Evolutionary conservation across 92 coral and sea anemone species (phyloP).

Genomic region (Actinernus sp.): DNA sequence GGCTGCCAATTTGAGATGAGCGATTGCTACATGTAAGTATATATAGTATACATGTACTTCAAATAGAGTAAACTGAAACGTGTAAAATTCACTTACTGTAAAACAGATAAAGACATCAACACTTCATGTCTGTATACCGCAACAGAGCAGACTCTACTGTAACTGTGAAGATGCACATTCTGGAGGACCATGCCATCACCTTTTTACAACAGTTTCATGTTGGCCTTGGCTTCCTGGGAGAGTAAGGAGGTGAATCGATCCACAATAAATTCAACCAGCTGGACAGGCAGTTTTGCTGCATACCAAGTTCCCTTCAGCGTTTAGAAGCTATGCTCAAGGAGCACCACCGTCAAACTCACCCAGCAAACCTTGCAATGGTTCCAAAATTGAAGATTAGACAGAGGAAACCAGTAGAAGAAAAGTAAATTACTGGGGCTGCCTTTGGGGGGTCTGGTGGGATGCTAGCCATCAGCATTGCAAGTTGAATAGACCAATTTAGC

Average conservation of each 20-base stretch:
- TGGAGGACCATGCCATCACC: slow-evolving; percentile 16
- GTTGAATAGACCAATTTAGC: no score
- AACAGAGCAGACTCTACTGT: slow-evolving; percentile 8
- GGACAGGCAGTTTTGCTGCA: slow-evolving; percentile 5
- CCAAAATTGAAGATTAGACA: no score
- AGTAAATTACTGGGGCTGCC: no score
- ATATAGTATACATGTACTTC: no score
- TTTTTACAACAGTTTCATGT: slow-evolving; percentile 4
- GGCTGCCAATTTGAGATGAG: no score
- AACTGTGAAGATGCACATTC: slow-evolving; percentile 26
- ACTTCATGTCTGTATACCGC: slow-evolving; percentile 11
- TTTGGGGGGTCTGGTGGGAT: no score
- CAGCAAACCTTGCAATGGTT: slow-evolving; percentile 7
- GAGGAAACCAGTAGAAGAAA: no score
- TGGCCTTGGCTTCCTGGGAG: slow-evolving; percentile 24
- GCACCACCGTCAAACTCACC: slow-evolving; percentile 20
- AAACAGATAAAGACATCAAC: slow-evolving; percentile 17
- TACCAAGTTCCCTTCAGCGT: slow-evolving; percentile 21
- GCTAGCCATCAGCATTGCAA: no score
- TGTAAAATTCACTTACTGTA: background rate
- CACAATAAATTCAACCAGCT: background rate
- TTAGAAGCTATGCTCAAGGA: slow-evolving; percentile 15
- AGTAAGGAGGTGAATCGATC: slow-evolving; percentile 20
- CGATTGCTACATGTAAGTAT: no score
- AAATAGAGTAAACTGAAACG: no score